Conservation (phyloP, 2,113 vertebrate genomes). For the Acinonyx jubatus region DNA sequence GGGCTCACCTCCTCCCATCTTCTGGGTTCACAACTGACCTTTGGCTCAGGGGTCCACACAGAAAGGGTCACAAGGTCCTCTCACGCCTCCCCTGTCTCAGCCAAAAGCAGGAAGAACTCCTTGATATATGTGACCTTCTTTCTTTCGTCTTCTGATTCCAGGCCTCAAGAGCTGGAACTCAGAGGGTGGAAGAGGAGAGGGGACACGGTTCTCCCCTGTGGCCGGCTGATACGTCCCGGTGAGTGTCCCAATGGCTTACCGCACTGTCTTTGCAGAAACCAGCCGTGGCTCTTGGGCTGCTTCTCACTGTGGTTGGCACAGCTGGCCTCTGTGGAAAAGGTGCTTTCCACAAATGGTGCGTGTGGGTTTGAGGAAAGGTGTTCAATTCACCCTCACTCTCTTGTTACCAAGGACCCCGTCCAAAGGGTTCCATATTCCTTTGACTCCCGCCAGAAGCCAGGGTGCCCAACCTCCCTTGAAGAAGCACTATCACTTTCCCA, state of each 20-base stretch:
- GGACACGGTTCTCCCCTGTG: background rate
- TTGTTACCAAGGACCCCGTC: background rate
- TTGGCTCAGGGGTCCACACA: background rate
- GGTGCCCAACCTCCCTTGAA: background rate
- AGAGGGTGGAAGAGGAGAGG: no score
- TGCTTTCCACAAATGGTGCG: background rate
- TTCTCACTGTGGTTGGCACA: background rate
- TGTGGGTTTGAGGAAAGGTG: background rate
- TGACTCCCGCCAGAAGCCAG: background rate
- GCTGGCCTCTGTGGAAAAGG: background rate
- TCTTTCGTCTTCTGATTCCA: background rate
- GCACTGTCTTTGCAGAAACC: background rate
- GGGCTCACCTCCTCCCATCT: background rate
- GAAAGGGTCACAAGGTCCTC: background rate
- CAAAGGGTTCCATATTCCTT: background rate
- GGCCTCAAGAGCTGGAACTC: background rate
- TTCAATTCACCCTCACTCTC: background rate
- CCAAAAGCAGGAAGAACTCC: background rate
- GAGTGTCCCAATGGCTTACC: background rate
- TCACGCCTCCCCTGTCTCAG: background rate
- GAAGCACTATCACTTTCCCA: background rate
- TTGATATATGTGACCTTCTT: background rate
- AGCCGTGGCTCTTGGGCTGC: background rate
- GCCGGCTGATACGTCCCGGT: accelerated
- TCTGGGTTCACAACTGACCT: background rate